phyloP scores from a whole-genome alignment of 2,113 vertebrate genomes.

The Atrichornis clamosus region DNA sequence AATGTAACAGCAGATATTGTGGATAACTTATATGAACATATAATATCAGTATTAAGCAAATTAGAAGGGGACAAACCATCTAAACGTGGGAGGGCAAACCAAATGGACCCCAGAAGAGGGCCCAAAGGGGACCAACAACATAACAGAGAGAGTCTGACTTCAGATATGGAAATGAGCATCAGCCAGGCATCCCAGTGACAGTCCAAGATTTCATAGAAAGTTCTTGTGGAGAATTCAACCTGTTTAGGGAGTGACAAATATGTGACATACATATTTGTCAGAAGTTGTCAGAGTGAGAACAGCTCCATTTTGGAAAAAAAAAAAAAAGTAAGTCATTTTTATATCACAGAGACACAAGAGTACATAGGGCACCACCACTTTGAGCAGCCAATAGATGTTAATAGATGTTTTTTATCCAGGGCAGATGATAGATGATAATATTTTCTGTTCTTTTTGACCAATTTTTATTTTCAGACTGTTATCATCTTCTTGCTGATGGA shows the following conservation, averaged over 20 bases:
- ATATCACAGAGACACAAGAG: not conserved
- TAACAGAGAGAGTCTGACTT: not conserved
- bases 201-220: not conserved
- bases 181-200: not conserved
- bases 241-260: not conserved
- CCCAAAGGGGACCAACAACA: fast-evolving
- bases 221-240: not conserved
- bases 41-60: not conserved
- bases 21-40: not conserved
- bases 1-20: not conserved
- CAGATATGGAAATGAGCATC: not conserved
- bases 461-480: not conserved
- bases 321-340: not conserved
- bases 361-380: not conserved
- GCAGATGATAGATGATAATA: not conserved
- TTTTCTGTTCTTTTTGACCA: not conserved
- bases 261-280: fast-evolving
- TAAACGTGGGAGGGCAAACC: not conserved
- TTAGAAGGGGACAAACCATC: not conserved
- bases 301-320: not conserved
- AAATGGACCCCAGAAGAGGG: not conserved
- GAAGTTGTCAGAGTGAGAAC: not conserved
- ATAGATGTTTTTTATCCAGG: not conserved
- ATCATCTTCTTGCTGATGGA: not conserved
- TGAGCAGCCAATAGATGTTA: not conserved